Evolutionary conservation across 1,140 invertebrate species (phyloP).

Genomic region (Leptinotarsa defecta): DNA sequence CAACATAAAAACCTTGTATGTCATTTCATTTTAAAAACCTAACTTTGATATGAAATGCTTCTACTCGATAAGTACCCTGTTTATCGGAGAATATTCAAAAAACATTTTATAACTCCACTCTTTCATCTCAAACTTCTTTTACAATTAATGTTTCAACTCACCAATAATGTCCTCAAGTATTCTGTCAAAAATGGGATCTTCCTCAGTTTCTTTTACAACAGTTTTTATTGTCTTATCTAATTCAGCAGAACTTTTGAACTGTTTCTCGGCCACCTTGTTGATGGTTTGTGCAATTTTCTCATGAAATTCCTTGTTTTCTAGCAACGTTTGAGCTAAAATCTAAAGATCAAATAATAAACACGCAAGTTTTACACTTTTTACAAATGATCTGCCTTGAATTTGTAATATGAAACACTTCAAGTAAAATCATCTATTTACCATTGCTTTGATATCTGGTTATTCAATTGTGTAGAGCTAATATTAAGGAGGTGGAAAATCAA

Average conservation of each 20-base stretch:
- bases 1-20: no score
- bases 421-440: no score
- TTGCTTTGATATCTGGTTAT: no score
- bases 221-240: conserved; percentile 42
- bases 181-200: conserved; percentile 44
- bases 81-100: no score
- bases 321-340: conserved; percentile 39
- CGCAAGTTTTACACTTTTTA: neutral
- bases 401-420: no score
- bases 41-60: no score
- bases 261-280: conserved; percentile 33
- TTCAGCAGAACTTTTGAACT: conserved; percentile 26
- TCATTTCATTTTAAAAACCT: no score
- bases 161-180: conserved; percentile 43
- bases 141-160: neutral
- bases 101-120: neutral
- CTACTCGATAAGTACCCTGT: no score
- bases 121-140: no score
- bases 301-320: conserved; percentile 43
- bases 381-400: neutral
- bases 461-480: no score
- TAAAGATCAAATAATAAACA: conserved; percentile 26
- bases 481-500: no score
- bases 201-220: conserved; percentile 43
- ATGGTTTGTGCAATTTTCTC: conserved; percentile 47